Evolutionary conservation across 2,797 vertebrate genomes (phyloP), one percentile per base, ranked within the genome.

Genomic region (Sebastiscus tertius): DNA sequence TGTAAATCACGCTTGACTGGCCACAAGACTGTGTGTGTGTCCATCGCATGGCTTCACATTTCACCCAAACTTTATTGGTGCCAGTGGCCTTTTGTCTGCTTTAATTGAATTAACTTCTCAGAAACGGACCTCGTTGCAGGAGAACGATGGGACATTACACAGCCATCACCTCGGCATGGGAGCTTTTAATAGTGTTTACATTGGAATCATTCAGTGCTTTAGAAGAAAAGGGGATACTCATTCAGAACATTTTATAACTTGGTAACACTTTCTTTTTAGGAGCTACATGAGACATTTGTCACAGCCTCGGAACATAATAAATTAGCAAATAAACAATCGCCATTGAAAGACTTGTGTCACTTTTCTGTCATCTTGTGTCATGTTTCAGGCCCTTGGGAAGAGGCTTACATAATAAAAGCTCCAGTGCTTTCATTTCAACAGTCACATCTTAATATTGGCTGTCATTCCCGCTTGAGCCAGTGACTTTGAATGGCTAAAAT

Each of bases 31-130:
- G 64, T 74, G 85, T 87, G 42, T 77, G 77, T 81, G 87, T 85
- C 80, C 69, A 67, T 71, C 36, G 31, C 84, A 77, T 39, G 55
- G 85, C 82, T 87, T 89, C 89, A 85, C 84, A 82, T 91, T 90
- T 90, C 84, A 85, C 81, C 82, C 82, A 82, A 82, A 87, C 83
- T 87, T 89, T 89, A 88, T 80, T 81, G 88, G 89, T 90, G 87
- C 83, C 87, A 82, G 85, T 74, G 83, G 83, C 72, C 89, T 83
- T 93, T 93, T 92, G 91, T 93, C 82, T 60, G 49, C 61, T 86
- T 86, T 93, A 93, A 93, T 89, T 91, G 85, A 91, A 94, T 94
- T 91, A 93, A 93, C 87, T 92, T 86, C 80, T 82, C 65, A 77
- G 83, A 83, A 87, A 75, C 65, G 3, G 84, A 88, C 80, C 87